A percentile compares a stretch with the other conserved stretches of the same genome.
Evolutionary conservation across 2,113 vertebrate species (phyloP).

Genomic region (Barbus barbus): DNA sequence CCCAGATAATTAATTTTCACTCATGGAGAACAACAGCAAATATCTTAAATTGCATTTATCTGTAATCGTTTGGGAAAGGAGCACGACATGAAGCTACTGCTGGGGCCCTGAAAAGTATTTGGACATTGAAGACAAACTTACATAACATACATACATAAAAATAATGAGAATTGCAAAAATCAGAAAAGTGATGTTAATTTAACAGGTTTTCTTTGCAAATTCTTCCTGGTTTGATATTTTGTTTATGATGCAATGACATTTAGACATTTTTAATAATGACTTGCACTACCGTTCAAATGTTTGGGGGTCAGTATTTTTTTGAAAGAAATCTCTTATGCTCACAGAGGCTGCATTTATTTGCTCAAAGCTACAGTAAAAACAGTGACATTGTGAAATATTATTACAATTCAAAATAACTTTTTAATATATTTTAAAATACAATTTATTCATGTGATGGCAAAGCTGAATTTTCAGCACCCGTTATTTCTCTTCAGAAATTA

Average conservation of each 20-base stretch:
- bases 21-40: slow-evolving; percentile 76
- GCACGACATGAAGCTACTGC: neutral
- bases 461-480: neutral
- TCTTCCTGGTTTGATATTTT: slow-evolving; percentile 1
- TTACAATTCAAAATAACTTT: neutral
- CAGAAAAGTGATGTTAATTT: neutral
- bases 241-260: neutral
- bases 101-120: neutral
- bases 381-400: neutral
- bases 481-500: neutral
- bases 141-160: neutral
- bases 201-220: neutral
- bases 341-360: neutral
- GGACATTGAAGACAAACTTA: neutral
- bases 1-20: slow-evolving; percentile 93
- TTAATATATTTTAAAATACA: neutral
- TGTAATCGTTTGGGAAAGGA: slow-evolving; percentile 29
- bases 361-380: neutral
- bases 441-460: neutral
- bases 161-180: neutral
- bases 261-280: neutral
- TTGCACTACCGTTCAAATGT: neutral
- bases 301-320: neutral
- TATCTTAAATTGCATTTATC: slow-evolving; percentile 56
- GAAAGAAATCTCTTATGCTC: neutral